phyloP scores from a whole-genome alignment of 2,113 vertebrate genomes.

The Corythaeola cristata region DNA sequence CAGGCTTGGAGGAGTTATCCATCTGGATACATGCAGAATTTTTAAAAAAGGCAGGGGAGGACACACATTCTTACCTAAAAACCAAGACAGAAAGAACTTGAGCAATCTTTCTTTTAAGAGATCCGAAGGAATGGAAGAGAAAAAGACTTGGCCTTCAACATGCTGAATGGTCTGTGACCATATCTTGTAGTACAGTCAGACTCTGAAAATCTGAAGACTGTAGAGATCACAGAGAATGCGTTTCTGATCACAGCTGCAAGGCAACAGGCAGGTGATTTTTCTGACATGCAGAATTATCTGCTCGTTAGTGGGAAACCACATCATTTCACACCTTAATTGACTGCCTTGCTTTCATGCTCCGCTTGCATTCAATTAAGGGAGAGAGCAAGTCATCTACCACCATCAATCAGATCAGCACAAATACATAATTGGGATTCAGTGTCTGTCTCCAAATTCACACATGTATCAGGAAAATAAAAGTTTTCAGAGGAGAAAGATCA shows the following conservation, averaged over 20 bases:
- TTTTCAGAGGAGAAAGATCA: neutral
- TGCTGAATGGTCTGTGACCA: neutral
- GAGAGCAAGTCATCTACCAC: neutral
- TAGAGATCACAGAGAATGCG: neutral
- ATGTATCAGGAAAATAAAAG: neutral
- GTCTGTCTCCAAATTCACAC: conserved; percentile 14
- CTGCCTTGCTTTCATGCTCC: conserved; percentile 12
- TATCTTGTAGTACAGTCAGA: neutral
- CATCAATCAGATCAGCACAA: neutral
- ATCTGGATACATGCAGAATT: neutral
- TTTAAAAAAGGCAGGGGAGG: fast-evolving
- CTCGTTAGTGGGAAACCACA: conserved; percentile 32
- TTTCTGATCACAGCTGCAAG: neutral
- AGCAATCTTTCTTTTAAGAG: neutral
- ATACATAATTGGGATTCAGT: neutral
- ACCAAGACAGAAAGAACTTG: neutral
- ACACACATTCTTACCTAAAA: neutral
- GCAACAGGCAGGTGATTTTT: conserved; percentile 12
- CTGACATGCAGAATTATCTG: conserved; percentile 36
- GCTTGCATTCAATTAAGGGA: conserved; percentile 16
- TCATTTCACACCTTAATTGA: conserved; percentile 6
- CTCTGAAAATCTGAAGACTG: neutral
- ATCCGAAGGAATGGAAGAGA: neutral
- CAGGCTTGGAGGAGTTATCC: neutral
- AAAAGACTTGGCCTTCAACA: neutral